These are phyloP conservation scores for Macaca fascicularis DNA, from an alignment of 2,113 vertebrate genomes.

Conservation along the genomic window T2T-MFA8v1.1 NC_088388.1:84158501-84159000, in stretches of 20 bases:
- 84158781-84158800: background rate
- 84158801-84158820: background rate
- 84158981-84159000: background rate
- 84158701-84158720: background rate
- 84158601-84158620: background rate
- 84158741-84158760: background rate
- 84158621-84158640: background rate
- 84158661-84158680: background rate
- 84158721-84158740: background rate
- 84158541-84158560: background rate
- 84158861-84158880: background rate
- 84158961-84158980: background rate
- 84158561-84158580: background rate
- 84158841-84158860: background rate
- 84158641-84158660: background rate
- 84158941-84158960: background rate
- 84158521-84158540: background rate
- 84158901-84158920: background rate
- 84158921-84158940: background rate
- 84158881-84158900: background rate
- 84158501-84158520: background rate
- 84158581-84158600: background rate
- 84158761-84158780: background rate
- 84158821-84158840: background rate
- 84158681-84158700: background rate